Conservation (phyloP, 2,888 invertebrate genomes). For the Drosophila sordidula region DNA sequence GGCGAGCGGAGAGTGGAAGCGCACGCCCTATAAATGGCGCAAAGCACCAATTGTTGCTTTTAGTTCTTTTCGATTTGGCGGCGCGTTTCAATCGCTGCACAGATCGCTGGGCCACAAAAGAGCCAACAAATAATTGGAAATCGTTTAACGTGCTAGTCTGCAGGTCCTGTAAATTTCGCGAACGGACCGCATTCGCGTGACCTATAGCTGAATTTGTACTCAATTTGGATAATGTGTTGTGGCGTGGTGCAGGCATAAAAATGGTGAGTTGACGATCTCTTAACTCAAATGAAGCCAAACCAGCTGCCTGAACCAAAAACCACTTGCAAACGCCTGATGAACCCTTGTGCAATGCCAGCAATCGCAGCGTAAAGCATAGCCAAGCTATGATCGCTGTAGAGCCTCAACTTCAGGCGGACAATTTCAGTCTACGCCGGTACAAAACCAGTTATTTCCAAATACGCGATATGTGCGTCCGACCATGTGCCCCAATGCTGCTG, state of each 20-base stretch:
- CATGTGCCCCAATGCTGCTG: constrained; percentile 58
- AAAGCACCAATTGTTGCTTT: constrained; percentile 60
- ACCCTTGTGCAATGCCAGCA: not conserved
- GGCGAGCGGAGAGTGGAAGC: constrained; percentile 30
- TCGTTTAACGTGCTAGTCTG: not conserved
- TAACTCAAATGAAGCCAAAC: constrained; percentile 8
- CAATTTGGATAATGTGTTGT: constrained; percentile 63
- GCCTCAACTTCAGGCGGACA: constrained; percentile 28
- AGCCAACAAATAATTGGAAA: constrained; percentile 4
- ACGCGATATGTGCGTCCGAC: constrained; percentile 42
- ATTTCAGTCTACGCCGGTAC: constrained; percentile 65
- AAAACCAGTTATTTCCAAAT: constrained; percentile 71
- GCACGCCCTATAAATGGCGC: constrained; percentile 66
- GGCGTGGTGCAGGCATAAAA: constrained; percentile 58
- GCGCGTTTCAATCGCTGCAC: constrained; percentile 53
- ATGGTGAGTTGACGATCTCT: constrained; percentile 61
- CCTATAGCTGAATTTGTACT: not conserved
- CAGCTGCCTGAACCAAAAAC: constrained; percentile 38
- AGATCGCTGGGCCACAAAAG: constrained; percentile 10
- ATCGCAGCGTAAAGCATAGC: not conserved
- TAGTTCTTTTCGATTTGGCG: constrained; percentile 70
- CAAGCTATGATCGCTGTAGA: not conserved
- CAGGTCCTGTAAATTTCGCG: constrained; percentile 10
- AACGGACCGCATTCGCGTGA: constrained; percentile 1
- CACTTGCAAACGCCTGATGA: constrained; percentile 64